These are phyloP conservation scores for Gallinago paraguaiae DNA, from an alignment of 2,113 vertebrate species.

Conservation along the genomic window DNA sequence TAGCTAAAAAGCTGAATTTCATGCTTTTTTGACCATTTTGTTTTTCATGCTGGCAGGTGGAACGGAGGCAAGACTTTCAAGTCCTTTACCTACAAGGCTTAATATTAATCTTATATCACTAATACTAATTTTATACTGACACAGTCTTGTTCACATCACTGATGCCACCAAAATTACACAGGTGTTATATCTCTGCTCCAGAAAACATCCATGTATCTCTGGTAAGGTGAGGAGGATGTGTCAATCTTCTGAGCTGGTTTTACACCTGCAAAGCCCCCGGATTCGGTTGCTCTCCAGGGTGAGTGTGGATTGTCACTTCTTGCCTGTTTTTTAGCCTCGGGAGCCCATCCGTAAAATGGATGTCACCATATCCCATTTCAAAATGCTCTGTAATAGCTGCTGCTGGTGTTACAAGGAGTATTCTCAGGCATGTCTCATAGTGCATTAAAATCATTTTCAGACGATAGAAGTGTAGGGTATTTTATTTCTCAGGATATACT, in stretches of 20 bases:
- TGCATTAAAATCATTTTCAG: neutral
- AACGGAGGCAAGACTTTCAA: neutral
- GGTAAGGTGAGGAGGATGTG: neutral
- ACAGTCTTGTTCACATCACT: neutral
- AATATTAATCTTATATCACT: neutral
- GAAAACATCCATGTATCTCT: neutral
- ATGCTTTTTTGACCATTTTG: neutral
- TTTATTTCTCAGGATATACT: neutral
- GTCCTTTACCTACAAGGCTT: neutral
- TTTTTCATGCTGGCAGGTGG: neutral
- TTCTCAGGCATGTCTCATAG: neutral
- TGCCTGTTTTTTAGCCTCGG: neutral
- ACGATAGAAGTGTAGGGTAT: neutral
- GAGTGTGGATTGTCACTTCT: neutral
- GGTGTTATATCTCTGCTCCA: neutral
- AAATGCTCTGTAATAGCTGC: neutral
- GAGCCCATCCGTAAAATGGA: neutral
- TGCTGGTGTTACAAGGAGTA: neutral
- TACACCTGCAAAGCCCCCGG: constrained; percentile 22
- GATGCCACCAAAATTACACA: neutral
- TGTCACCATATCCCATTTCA: neutral
- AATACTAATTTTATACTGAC: neutral
- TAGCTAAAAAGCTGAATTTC: neutral
- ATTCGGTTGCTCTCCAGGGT: neutral
- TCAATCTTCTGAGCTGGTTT: neutral